phyloP scores from a whole-genome alignment of 2,113 vertebrate species.

The Guaruba guarouba region DNA sequence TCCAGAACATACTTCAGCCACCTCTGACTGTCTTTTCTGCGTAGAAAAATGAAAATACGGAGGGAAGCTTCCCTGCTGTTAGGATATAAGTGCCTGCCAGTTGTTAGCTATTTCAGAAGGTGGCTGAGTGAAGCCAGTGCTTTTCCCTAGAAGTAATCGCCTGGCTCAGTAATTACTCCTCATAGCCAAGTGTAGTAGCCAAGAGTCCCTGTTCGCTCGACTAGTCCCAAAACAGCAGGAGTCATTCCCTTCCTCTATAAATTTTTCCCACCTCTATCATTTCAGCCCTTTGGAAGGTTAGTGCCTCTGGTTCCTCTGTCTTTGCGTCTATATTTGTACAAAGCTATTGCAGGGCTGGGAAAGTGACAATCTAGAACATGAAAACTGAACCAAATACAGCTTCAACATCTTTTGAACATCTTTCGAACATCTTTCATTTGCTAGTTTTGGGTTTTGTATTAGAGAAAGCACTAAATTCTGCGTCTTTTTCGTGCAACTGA shows the following conservation, averaged over 20 bases:
- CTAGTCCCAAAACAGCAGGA: not conserved
- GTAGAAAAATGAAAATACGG: not conserved
- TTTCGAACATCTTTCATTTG: not conserved
- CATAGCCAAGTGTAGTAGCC: not conserved
- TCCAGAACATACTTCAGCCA: not conserved
- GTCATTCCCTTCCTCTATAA: not conserved
- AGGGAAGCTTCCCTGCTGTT: not conserved
- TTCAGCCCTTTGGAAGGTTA: not conserved
- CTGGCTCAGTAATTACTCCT: not conserved
- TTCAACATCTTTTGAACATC: not conserved
- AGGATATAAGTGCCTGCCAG: not conserved
- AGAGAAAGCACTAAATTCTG: not conserved
- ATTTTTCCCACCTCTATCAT: not conserved
- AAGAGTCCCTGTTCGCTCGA: not conserved
- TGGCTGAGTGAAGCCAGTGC: not conserved
- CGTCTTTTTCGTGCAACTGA: not conserved
- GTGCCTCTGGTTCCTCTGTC: not conserved
- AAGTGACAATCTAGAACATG: not conserved
- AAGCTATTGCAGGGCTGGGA: not conserved
- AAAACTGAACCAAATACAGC: not conserved
- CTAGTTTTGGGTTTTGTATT: not conserved
- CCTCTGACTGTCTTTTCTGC: not conserved
- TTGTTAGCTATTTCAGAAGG: not conserved
- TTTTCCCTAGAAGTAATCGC: not conserved
- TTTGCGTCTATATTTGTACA: not conserved